Percentiles rank a stretch among this genome's conserved stretches.
Evolutionary conservation across 53 echinoderm and acorn worm genomes (phyloP).

Genomic region (Henricia sp.): DNA sequence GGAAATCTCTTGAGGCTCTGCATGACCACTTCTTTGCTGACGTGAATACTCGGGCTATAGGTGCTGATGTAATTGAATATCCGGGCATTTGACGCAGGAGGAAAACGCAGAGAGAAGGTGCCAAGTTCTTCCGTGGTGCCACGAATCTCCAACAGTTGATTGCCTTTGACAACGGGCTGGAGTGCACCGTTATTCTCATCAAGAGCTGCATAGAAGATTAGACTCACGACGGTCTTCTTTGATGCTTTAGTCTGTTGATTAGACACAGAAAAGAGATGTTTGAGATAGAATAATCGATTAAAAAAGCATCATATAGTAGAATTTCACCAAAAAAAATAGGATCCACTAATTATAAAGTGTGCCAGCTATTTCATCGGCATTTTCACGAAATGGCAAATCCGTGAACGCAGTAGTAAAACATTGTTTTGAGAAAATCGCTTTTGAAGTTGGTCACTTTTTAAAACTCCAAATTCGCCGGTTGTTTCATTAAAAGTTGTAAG

Average conservation of each 20-base stretch:
- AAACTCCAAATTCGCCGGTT: too few species aligned
- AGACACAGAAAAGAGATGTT: neutral
- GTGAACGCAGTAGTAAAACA: too few species aligned
- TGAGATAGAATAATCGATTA: neutral
- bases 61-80: conserved; percentile 81
- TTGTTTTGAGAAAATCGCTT: too few species aligned
- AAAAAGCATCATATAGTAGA: conserved; percentile 1
- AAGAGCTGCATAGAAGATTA: conserved; percentile 91
- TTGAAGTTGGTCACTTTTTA: too few species aligned
- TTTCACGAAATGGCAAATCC: too few species aligned
- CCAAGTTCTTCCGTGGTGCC: conserved; percentile 83
- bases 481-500: too few species aligned
- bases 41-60: conserved; percentile 83
- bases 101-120: conserved; percentile 79
- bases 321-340: neutral
- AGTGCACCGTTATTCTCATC: conserved; percentile 79
- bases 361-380: too few species aligned
- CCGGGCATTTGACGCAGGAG: conserved; percentile 57
- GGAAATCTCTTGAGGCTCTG: conserved; percentile 73
- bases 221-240: conserved; percentile 65
- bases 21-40: conserved; percentile 81
- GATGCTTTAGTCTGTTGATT: conserved; percentile 63
- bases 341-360: conserved; percentile 34
- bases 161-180: conserved; percentile 70
- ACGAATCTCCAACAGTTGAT: conserved; percentile 61